Base-by-base conservation (phyloP, 2,888 invertebrate genomes). In the Lasioglossum figueresi region DNA sequence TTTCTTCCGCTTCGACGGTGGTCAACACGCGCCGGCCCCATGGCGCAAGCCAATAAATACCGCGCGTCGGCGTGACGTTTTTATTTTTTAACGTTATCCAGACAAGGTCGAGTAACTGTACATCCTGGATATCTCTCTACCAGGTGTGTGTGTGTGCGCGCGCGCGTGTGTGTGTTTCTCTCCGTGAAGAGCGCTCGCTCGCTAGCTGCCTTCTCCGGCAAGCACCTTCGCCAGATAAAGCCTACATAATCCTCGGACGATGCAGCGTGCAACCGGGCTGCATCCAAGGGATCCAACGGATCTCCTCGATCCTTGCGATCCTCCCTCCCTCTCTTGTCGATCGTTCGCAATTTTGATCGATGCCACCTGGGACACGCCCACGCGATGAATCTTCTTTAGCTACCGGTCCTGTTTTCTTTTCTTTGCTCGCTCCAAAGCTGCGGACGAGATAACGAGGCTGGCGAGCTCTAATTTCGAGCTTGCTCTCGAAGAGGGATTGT, bases 61-160 rank as follows among this genome's bases (percentile, higher is more conserved):
- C 80, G 70, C 76, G 84, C 87, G 84, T 87, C 90, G 89, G 89
- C 88, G 87, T 88, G 88, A 84, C 84, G 88, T 90, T 91, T 85
- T 90, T 91, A 86, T 87, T 91, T 83, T 85, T 90, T 87, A 90
- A 87, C 87, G 83, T 89, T 87, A 81, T 82, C 90, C 89, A 92
- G 91, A 90, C 93, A 94, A 94, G 93, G 93, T 93, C 93, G 93
- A 92, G 91, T 93, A 94, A 94, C 93, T 92, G 93, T 93, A 84
- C n/a, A 92, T 89, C 83, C 88, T 82, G 85, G 87, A 88, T 87
- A 83, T 82, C 87, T 84, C 77, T 79, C 52, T 52, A 23, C 78
- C 81, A 83, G 85, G 84, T 83, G 82, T 10, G 52, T 3, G 52
- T 8, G 84, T 83, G 82, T 10, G 52, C 10, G 52, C 23, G 48